Base-by-base conservation (phyloP, 1,140 invertebrate genomes). In the Dendrolimus punctatus region DNA sequence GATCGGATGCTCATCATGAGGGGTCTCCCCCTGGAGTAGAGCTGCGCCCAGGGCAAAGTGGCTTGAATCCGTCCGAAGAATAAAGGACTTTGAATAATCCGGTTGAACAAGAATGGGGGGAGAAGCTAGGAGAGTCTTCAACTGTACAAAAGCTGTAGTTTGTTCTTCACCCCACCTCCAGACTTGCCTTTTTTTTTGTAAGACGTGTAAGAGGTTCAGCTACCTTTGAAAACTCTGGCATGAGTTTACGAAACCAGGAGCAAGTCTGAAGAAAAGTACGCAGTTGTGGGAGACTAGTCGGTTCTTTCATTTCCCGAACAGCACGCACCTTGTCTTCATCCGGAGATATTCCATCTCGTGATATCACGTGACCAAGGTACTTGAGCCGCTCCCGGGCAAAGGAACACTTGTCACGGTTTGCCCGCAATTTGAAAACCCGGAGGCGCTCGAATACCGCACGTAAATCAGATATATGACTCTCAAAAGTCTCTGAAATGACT, bases 291-390 rank as follows among this genome's bases (percentile, higher is more conserved):
- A 62, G 42, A 49, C 9, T 49, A 6, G 43, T 57, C 39, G 68
- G 71, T 40, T 51, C 36, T 37, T 44, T 50, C 39, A 55, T 55
- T 4, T 84, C 47, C 7, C 77, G 48, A 8, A 69, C 66, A 44
- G 72, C 76, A 44, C 67, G 66, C 5, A 59, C 57, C 49, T 64
- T 64, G 0, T 39, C 23, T 5, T 39, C 37, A 42, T 64, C 62
- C 70, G 45, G 9, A 62, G 66, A 51, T 71, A 85, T 76, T 36
- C 68, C 75, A 43, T 76, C 66, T 4, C 65, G 67, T 47, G 62
- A 59, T 4, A 81, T 51, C 0, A 73, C 49, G 63, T 87, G 80
- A 0, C 87, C 88, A 6, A 89, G 62, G 45, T 82, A 85, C 6
- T 67, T 64, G 5, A 81, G 58, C n/a, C 51, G 39, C 43, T 55